Percentiles rank a stretch among this genome's conserved stretches.
Evolutionary conservation across 2,888 invertebrate genomes (phyloP).

Genomic region (Orthonevra nobilis): DNA sequence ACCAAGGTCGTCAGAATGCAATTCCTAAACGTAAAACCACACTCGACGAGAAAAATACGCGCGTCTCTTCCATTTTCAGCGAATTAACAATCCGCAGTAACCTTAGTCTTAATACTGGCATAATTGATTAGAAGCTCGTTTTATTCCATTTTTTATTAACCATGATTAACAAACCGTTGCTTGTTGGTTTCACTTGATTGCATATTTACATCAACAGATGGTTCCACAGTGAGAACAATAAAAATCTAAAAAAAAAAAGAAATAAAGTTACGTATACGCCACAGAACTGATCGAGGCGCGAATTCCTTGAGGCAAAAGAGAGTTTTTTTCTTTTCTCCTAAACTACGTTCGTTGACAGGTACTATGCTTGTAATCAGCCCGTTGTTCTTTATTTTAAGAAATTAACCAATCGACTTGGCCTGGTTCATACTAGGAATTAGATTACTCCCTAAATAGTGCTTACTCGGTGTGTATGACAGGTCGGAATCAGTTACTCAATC

Average conservation of each 20-base stretch:
- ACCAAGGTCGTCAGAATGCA: conserved; percentile 54
- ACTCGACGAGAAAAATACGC: conserved; percentile 54
- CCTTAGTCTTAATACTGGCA: conserved; percentile 52
- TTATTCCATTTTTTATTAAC: conserved; percentile 3
- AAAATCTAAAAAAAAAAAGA: conserved; percentile 4
- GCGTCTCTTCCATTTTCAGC: conserved; percentile 61
- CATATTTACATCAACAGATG: conserved; percentile 36
- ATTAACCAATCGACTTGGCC: no score
- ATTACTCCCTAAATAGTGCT: no score
- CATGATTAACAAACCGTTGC: conserved; percentile 67
- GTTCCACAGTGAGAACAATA: conserved; percentile 10
- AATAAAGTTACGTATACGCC: conserved; percentile 51
- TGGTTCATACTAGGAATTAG: no score
- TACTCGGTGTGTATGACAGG: no score
- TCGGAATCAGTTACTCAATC: no score
- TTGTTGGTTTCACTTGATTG: conserved; percentile 62
- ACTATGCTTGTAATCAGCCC: no score
- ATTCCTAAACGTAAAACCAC: conserved; percentile 51
- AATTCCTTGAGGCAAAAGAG: no score
- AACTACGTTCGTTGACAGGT: no score
- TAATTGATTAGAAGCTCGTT: conserved; percentile 54
- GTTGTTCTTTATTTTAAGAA: no score
- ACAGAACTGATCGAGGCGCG: no score
- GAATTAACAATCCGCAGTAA: conserved; percentile 47
- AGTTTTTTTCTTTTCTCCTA: no score